Evolutionary conservation across 2,113 vertebrate genomes (phyloP), one percentile per base, ranked within the genome.

Genomic region (Lepus americanus): DNA sequence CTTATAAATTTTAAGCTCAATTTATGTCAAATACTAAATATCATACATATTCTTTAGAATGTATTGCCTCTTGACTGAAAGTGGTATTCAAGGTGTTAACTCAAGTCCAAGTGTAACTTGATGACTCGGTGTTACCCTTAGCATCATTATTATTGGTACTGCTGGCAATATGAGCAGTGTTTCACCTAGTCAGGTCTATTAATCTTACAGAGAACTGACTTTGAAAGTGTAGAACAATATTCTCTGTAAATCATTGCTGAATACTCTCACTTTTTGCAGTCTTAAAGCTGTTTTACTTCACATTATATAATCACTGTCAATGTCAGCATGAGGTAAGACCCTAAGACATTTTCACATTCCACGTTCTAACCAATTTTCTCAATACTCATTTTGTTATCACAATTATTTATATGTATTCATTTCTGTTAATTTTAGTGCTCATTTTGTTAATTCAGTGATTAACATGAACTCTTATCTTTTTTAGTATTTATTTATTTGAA

Each of bases 361-460:
- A 61, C 9, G 51, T 84, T 93, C 55, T 83, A 44, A 86, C 4
- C 9, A 66, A 81, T 70, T 72, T 23, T 72, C 49, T 9, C 16
- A n/a, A 16, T 9, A 67, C 11, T 67, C 44, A 64, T 74, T 87
- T 81, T 79, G 55, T 79, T 70, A 81, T 20, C 36, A 76, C 44
- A 64, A 87, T 70, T 12, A 82, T 72, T 82, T 55, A 67, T 44
- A 88, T 44, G 23, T 17, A 14, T 6, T 29, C 69, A 25, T 66
- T 49, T 64, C 74, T 22, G 64, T 29, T 20, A 59, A 59, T 88
- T 70, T 29, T 51, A 63, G 53, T 59, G 2, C 73, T 44, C 1
- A 29, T 74, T 87, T 81, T 79, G 55, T 79, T 70, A 86, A 25
- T 51, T 80, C 44, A 64, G 82, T 70, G 17, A 82, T 72, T 82